These are phyloP conservation scores for Encarsia formosa DNA, from an alignment of 2,888 invertebrate genomes.

Conservation along the genomic window DNA sequence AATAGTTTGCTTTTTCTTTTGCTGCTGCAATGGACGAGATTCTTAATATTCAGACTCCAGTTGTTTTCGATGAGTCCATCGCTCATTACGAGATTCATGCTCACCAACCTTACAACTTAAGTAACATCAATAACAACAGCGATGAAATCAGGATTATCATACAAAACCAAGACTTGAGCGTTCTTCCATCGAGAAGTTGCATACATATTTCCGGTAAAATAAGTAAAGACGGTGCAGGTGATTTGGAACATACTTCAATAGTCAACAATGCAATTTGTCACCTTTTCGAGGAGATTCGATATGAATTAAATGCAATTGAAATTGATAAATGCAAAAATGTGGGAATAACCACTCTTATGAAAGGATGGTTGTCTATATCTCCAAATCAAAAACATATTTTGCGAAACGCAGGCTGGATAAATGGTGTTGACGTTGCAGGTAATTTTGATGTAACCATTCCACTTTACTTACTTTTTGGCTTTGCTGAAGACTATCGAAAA, in stretches of 20 bases:
- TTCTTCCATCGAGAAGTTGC: constrained; percentile 22
- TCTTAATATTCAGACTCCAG: background rate
- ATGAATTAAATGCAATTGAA: background rate
- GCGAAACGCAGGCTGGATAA: constrained; percentile 34
- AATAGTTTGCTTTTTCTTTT: background rate
- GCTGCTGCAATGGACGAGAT: constrained; percentile 3
- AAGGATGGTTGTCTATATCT: background rate
- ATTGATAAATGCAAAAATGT: background rate
- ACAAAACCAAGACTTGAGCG: constrained; percentile 19
- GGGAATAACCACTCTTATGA: background rate
- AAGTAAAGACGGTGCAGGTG: background rate
- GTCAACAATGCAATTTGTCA: background rate
- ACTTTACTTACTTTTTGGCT: constrained; percentile 40
- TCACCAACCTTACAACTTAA: constrained; percentile 14
- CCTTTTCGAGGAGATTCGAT: background rate
- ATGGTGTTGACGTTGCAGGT: constrained; percentile 32
- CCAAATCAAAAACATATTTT: background rate
- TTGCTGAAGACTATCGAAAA: constrained; percentile 25
- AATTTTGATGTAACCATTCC: constrained; percentile 40
- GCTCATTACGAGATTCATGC: constrained; percentile 21
- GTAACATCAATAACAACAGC: constrained; percentile 19
- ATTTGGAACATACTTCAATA: background rate
- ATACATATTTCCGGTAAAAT: background rate
- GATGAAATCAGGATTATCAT: constrained; percentile 27
- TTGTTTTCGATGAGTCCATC: constrained; percentile 21